A percentile compares a stretch with the other conserved stretches of the same genome.
Evolutionary conservation across 2,113 vertebrate genomes (phyloP).

Genomic region (Rhinoptilus africanus): DNA sequence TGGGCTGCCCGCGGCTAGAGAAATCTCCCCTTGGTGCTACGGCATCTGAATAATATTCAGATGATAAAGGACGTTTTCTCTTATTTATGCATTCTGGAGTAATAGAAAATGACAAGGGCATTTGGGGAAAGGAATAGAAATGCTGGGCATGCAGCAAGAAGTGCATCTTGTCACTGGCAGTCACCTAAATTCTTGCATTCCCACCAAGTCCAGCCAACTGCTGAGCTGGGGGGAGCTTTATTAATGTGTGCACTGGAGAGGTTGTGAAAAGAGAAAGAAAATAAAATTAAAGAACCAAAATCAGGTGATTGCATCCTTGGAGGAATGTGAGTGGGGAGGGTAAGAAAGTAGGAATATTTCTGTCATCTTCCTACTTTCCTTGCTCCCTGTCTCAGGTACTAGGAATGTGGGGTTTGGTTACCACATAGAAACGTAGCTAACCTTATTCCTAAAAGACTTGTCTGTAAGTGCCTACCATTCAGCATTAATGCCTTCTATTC

Average conservation of each 20-base stretch:
- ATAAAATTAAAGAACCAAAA: neutral
- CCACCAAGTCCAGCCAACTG: neutral
- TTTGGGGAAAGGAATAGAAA: constrained; percentile 3
- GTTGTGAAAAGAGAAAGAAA: neutral
- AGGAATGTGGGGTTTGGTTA: neutral
- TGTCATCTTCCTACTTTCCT: neutral
- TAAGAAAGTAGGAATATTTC: neutral
- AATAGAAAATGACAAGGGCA: constrained; percentile 54
- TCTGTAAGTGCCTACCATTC: neutral
- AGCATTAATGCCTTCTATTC: neutral
- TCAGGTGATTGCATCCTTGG: neutral
- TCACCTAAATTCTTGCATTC: neutral
- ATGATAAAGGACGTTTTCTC: constrained; percentile 55
- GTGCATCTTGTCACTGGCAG: neutral
- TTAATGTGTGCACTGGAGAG: neutral
- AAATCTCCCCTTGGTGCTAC: constrained; percentile 47
- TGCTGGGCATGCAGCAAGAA: neutral
- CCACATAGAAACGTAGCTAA: neutral
- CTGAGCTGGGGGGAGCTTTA: neutral
- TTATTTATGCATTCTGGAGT: constrained; percentile 58
- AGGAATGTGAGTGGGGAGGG: neutral
- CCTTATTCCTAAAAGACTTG: neutral
- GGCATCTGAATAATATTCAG: constrained; percentile 56
- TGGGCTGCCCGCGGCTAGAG: constrained; percentile 27
- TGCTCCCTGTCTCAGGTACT: neutral